Conservation (phyloP, 2,113 vertebrate genomes). For the Coturnix japonica region DNA sequence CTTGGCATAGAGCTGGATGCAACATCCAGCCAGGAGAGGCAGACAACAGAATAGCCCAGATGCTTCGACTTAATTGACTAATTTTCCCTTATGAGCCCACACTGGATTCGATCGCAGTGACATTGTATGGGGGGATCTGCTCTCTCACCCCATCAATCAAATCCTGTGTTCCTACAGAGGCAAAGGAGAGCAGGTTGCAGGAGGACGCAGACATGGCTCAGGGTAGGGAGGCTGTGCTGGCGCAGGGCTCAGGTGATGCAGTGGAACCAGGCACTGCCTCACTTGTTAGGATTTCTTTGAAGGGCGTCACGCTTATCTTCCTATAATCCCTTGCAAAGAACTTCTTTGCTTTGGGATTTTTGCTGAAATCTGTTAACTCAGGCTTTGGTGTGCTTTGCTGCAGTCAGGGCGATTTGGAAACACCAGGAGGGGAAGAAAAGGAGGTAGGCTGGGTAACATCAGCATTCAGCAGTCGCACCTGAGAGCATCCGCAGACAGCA, state of each 20-base stretch:
- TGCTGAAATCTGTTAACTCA: background rate
- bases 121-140: rapidly evolving
- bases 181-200: background rate
- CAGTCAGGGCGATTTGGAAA: background rate
- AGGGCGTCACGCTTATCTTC: background rate
- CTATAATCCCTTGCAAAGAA: background rate
- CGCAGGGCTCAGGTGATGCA: background rate
- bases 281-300: background rate
- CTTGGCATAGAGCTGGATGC: background rate
- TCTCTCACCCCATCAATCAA: background rate
- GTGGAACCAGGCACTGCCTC: background rate
- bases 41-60: background rate
- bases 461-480: background rate
- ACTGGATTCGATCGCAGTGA: background rate
- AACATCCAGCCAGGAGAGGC: rapidly evolving
- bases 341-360: background rate
- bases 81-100: background rate
- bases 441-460: background rate
- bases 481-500: background rate
- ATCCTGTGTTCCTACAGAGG: background rate
- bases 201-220: background rate
- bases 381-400: background rate
- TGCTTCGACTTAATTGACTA: background rate
- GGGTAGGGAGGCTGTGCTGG: background rate
- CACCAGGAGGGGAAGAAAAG: background rate